These are phyloP conservation scores for Palythoa grandis DNA, from an alignment of 92 coral and sea anemone species.

Conservation along the genomic window DNA sequence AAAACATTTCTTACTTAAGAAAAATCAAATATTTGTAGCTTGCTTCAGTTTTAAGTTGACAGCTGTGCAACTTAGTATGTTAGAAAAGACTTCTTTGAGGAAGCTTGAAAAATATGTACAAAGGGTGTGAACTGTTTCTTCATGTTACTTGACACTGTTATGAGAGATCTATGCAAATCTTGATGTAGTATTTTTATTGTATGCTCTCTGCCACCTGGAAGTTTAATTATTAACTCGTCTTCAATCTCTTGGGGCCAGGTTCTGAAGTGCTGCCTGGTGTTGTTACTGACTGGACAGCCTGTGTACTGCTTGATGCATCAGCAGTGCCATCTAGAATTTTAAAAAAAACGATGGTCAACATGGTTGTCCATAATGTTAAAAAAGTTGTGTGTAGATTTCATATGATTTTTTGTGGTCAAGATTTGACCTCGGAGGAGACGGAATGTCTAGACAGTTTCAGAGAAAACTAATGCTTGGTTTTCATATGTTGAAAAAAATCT, in stretches of 20 bases:
- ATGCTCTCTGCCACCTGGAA: no score
- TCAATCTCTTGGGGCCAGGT: constrained; percentile 39
- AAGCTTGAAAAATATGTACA: no score
- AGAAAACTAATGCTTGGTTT: no score
- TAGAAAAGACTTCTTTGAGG: no score
- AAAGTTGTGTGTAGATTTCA: no score
- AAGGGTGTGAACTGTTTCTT: not conserved
- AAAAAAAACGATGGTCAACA: not conserved
- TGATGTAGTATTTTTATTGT: not conserved
- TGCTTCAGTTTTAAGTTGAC: not conserved
- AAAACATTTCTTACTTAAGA: no score
- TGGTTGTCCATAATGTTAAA: not conserved
- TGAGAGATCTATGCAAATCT: not conserved
- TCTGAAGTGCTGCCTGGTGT: constrained; percentile 18
- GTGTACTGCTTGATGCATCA: constrained; percentile 18
- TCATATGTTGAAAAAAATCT: no score
- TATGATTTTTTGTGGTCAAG: no score
- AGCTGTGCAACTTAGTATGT: no score
- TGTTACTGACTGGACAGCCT: constrained; percentile 28
- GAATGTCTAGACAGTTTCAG: no score
- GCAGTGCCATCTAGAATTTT: constrained; percentile 9
- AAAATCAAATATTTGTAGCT: no score
- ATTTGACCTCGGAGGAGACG: no score
- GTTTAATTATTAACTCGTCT: constrained; percentile 27
- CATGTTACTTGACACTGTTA: constrained; percentile 8